These are phyloP conservation scores for Drosophila arizonae DNA, from an alignment of 1,140 invertebrate species.

Conservation along the genomic window DNA sequence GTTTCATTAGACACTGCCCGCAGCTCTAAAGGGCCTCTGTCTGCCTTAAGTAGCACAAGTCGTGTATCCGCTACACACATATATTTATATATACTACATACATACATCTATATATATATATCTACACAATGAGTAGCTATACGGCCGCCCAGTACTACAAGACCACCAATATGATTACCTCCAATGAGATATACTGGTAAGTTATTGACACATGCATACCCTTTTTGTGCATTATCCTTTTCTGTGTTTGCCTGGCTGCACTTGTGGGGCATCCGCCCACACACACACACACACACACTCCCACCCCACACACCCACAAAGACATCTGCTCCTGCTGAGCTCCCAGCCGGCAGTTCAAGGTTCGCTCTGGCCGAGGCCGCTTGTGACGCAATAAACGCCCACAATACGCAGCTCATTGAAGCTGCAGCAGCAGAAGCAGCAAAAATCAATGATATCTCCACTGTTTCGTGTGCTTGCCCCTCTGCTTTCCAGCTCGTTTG, in stretches of 20 bases:
- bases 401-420: conserved; percentile 25
- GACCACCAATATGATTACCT: conserved; percentile 82
- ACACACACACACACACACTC: conserved; percentile 1
- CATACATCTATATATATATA: conserved; percentile 21
- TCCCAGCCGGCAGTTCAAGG: conserved; percentile 39
- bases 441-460: conserved; percentile 43
- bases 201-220: conserved; percentile 31
- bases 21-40: conserved; percentile 34
- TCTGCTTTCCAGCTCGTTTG: background rate
- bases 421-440: conserved; percentile 23
- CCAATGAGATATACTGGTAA: conserved; percentile 82
- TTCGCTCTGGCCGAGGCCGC: conserved; percentile 37
- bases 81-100: conserved; percentile 1
- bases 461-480: background rate
- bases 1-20: conserved; percentile 65
- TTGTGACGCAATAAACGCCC: conserved; percentile 45
- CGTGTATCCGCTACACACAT: conserved; percentile 16
- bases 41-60: conserved; percentile 59
- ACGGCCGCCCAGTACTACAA: conserved; percentile 76
- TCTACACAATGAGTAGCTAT: conserved; percentile 68
- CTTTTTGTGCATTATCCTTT: conserved; percentile 33
- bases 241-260: conserved; percentile 22
- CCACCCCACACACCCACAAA: background rate
- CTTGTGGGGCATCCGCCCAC: conserved; percentile 40
- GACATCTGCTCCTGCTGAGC: background rate